Evolutionary conservation across 2,113 vertebrate genomes (phyloP).

Genomic region (Oncorhynchus kisutch): DNA sequence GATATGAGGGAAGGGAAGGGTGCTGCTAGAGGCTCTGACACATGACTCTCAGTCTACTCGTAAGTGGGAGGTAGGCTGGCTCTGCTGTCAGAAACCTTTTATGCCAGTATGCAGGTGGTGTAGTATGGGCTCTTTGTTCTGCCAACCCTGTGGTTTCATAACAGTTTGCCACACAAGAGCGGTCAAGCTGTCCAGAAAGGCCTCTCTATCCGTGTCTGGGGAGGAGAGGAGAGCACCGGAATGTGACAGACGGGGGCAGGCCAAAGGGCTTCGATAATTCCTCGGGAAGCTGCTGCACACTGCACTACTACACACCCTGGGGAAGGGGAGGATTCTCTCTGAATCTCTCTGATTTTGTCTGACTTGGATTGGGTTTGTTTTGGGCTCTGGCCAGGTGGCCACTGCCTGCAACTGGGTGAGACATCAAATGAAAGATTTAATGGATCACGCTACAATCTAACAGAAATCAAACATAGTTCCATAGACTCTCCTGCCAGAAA

Average conservation of each 20-base stretch:
- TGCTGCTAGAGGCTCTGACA: too few relatives aligned
- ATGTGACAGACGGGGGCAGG: conserved; percentile 13
- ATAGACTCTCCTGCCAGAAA: too few relatives aligned
- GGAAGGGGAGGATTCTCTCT: conserved; percentile 13
- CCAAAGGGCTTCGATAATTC: conserved; percentile 34
- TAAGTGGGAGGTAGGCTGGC: too few relatives aligned
- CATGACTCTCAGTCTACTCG: too few relatives aligned
- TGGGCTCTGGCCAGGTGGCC: conserved; percentile 23
- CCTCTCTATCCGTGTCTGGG: neutral
- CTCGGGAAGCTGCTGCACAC: conserved; percentile 4
- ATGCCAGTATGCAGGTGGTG: conserved; percentile 9
- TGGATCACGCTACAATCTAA: neutral
- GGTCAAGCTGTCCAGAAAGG: conserved; percentile 15
- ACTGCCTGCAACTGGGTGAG: conserved; percentile 14
- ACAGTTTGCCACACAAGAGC: conserved; percentile 31
- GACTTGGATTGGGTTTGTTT: conserved; percentile 10
- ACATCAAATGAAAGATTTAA: neutral
- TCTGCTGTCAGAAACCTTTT: conserved; percentile 24
- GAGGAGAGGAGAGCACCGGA: neutral
- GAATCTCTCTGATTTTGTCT: neutral
- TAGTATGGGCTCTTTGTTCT: conserved; percentile 17
- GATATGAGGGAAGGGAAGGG: too few relatives aligned
- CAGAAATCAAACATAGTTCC: neutral
- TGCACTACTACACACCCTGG: neutral
- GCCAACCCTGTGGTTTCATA: conserved; percentile 37